Conservation (phyloP, 2,113 vertebrate species). For the Ginglymostoma cirratum region DNA sequence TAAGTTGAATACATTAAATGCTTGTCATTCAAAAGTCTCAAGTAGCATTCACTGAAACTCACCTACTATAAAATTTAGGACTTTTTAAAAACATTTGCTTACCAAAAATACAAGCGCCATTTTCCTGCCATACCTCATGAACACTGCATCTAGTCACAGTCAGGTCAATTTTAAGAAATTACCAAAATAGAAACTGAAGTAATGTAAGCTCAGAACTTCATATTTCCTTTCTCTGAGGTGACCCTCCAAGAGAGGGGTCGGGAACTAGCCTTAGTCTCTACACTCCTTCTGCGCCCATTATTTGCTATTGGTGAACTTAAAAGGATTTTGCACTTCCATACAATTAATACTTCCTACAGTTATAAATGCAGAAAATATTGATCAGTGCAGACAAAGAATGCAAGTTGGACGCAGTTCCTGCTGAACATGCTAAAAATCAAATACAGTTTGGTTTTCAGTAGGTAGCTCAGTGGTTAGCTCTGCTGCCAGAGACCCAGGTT, state of each 20-base stretch:
- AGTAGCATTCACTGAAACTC: not conserved
- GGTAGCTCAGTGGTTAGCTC: no score
- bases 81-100: not conserved
- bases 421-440: no score
- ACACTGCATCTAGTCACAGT: not conserved
- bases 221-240: no score
- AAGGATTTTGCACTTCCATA: not conserved
- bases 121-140: not conserved
- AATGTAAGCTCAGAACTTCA: no score
- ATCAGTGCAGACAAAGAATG: not conserved
- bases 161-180: not conserved
- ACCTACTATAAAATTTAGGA: not conserved
- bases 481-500: no score
- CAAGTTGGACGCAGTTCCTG: no score
- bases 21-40: not conserved
- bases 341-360: not conserved
- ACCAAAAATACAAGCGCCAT: not conserved
- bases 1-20: not conserved
- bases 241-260: no score
- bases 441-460: no score
- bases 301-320: no score
- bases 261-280: no score
- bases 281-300: no score
- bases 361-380: not conserved
- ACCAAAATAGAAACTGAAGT: no score